These are phyloP conservation scores for Amphimallon solstitiale DNA, from an alignment of 2,888 invertebrate species.

Conservation along the genomic window DNA sequence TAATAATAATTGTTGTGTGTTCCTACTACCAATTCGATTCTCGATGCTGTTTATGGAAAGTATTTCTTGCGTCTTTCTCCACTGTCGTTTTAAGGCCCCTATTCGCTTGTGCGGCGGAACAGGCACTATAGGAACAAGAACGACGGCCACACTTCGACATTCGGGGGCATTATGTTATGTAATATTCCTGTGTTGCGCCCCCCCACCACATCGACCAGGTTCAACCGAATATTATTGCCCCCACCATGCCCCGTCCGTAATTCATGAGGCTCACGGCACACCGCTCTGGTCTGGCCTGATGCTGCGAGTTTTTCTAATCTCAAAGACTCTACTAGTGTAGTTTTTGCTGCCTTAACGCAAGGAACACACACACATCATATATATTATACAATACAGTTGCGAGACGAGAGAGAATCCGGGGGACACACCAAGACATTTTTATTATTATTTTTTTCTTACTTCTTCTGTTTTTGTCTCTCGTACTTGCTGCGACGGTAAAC, in stretches of 20 bases:
- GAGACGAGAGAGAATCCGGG: background rate
- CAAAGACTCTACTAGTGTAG: constrained; percentile 57
- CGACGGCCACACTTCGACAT: background rate
- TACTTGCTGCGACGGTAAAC: too few species aligned
- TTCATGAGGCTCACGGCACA: constrained; percentile 36
- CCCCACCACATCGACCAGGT: constrained; percentile 47
- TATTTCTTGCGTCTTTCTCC: background rate
- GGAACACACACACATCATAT: constrained; percentile 13
- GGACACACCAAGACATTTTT: too few species aligned
- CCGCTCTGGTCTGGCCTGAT: constrained; percentile 3
- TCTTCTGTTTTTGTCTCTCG: too few species aligned
- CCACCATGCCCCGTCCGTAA: constrained; percentile 38
- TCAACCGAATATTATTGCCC: constrained; percentile 49
- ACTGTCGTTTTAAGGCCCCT: background rate
- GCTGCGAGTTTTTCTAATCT: constrained; percentile 61
- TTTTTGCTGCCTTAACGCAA: constrained; percentile 56
- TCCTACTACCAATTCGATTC: too few species aligned
- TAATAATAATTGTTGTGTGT: too few species aligned
- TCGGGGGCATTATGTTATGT: constrained; percentile 57
- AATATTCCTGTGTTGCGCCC: constrained; percentile 48
- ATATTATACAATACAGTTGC: background rate
- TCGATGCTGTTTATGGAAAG: too few species aligned
- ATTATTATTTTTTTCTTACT: too few species aligned
- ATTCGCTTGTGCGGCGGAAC: background rate
- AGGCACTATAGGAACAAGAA: too few species aligned